Evolutionary conservation across 1,140 invertebrate species (phyloP), one percentile per base, ranked within the genome.

Genomic region (Scaptomyza pallida): DNA sequence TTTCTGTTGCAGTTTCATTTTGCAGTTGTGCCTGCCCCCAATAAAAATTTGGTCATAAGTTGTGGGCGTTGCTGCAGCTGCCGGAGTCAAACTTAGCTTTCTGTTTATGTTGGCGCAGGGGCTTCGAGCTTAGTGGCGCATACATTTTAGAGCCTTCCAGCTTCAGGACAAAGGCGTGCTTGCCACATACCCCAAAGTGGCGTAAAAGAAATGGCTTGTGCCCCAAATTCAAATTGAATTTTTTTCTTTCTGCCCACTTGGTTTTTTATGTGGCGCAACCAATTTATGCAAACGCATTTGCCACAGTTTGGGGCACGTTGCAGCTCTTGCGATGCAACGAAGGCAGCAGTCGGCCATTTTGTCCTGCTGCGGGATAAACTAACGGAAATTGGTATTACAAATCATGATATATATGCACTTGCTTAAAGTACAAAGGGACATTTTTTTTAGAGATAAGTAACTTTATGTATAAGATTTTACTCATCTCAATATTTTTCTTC

Each of bases 211-310:
- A 67, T 63, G 50, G 54, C 56, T 48, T 63, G 68, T 71, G 77
- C 63, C 37, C 37, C 64, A 85, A 86, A 85, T 81, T 77, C 73
- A 85, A 85, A 85, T 85, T 86, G 81, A 85, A 86, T 77, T 86
- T 76, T 80, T 69, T 76, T 63, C 41, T 40, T 55, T 69, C 43
- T 64, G 45, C 23, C 52, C 68, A 71, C 61, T 71, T 71, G 61
- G 60, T 30, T 16, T 41, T 69, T 57, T 65, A 30, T 59, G 26
- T 30, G 78, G 60, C 70, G 56, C 54, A 50, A 43, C 50, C 80
- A 72, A 85, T 85, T 86, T 85, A 85, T 85, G 81, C 81, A 86
- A 85, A 85, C 74, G 81, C 80, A 80, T 78, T 67, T 75, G 77
- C 81, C 44, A 70, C 33, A 57, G 69, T 65, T 81, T 77, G 72